Percentiles rank a stretch among this genome's conserved stretches.
These are phyloP conservation scores for Octodon degus DNA, from an alignment of 2,113 vertebrate species.

Conservation along the genomic window DNA sequence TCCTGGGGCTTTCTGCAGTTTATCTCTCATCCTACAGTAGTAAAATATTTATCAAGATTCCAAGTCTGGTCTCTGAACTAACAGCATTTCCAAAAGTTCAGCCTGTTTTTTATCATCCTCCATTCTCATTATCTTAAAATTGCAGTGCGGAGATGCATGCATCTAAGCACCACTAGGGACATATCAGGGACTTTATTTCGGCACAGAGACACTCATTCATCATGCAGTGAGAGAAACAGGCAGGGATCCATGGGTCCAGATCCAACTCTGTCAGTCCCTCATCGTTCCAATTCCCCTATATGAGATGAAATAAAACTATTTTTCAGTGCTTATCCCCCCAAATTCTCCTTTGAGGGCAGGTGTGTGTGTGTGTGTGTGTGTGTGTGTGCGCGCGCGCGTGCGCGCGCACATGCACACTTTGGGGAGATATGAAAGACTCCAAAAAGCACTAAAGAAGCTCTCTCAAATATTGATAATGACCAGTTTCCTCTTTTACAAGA, in stretches of 20 bases:
- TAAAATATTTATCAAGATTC: conserved; percentile 40
- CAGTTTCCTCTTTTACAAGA: conserved; percentile 6
- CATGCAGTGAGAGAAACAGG: neutral
- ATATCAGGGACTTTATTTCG: neutral
- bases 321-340: neutral
- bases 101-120: neutral
- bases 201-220: neutral
- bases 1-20: neutral
- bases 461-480: neutral
- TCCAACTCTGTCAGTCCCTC: neutral
- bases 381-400: no score
- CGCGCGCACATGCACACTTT: no score
- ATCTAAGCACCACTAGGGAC: neutral
- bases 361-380: neutral
- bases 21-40: neutral
- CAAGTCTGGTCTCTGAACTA: neutral
- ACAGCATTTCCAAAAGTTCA: neutral
- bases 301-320: conserved; percentile 18
- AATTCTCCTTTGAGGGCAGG: neutral
- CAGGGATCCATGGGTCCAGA: neutral
- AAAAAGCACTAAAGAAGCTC: neutral
- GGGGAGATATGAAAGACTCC: neutral
- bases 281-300: neutral
- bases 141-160: neutral
- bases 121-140: neutral